A percentile compares a stretch with the other conserved stretches of the same genome.
Evolutionary conservation across 92 coral and sea anemone genomes (phyloP).

Genomic region (Paramuricea clavata): DNA sequence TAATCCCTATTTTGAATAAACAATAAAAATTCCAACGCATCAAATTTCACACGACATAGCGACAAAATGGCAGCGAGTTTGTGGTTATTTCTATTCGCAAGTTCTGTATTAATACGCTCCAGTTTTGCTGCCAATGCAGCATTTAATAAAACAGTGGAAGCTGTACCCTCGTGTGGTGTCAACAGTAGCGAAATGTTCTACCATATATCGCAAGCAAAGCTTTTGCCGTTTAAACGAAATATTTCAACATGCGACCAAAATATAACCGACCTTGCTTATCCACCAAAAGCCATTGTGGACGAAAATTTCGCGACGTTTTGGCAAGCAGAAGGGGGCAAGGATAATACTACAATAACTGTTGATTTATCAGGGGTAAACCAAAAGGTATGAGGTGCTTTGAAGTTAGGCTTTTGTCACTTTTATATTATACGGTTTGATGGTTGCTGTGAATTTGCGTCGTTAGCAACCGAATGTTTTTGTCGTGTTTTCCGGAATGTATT

Average conservation of each 20-base stretch:
- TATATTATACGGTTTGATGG: not conserved
- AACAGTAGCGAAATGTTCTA: conserved; percentile 67
- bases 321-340: conserved; percentile 81
- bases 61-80: conserved; percentile 46
- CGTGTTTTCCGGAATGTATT: not conserved
- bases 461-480: conserved; percentile 29
- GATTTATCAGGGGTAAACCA: conserved; percentile 78
- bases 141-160: conserved; percentile 62
- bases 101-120: conserved; percentile 6
- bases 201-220: conserved; percentile 51
- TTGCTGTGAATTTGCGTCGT: conserved; percentile 38
- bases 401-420: not conserved
- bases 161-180: conserved; percentile 83
- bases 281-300: conserved; percentile 87
- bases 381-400: conserved; percentile 67
- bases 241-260: conserved; percentile 71
- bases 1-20: conserved; percentile 16
- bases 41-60: conserved; percentile 4
- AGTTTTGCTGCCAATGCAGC: conserved; percentile 81
- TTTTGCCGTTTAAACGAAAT: conserved; percentile 37
- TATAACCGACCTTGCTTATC: conserved; percentile 67
- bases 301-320: conserved; percentile 73
- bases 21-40: conserved; percentile 18
- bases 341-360: conserved; percentile 80
- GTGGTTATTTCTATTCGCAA: conserved; percentile 42